Evolutionary conservation across 2,888 invertebrate species (phyloP).

Genomic region (Galeruca laticollis): DNA sequence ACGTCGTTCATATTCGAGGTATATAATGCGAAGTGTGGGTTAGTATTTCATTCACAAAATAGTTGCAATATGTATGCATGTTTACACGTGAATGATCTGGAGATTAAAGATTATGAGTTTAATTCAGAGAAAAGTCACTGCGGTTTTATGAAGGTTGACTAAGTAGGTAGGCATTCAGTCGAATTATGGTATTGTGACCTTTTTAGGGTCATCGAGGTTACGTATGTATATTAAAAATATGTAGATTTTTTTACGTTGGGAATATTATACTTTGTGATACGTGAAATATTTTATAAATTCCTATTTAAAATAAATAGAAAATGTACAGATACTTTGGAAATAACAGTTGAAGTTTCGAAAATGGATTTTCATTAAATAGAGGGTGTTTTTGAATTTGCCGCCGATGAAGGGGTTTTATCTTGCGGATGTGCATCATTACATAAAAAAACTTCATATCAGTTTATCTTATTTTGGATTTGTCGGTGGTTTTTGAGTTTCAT

Average conservation of each 20-base stretch:
- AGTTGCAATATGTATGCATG: conserved; percentile 27
- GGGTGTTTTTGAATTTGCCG: too few relatives aligned
- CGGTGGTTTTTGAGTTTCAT: too few relatives aligned
- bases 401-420: too few relatives aligned
- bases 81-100: conserved; percentile 27
- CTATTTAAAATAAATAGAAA: not conserved
- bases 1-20: conserved; percentile 22
- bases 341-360: too few relatives aligned
- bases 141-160: conserved; percentile 19
- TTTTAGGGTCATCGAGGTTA: conserved; percentile 6
- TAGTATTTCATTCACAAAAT: conserved; percentile 32
- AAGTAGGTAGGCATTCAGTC: conserved; percentile 18
- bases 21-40: conserved; percentile 16
- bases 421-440: too few relatives aligned
- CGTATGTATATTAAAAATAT: not conserved
- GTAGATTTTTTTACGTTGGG: conserved; percentile 4
- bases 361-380: too few relatives aligned
- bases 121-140: conserved; percentile 21
- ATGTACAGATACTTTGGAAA: not conserved
- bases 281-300: not conserved
- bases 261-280: not conserved
- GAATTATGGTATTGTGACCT: conserved; percentile 8
- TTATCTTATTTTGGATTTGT: too few relatives aligned
- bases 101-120: conserved; percentile 24
- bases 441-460: too few relatives aligned